Evolutionary conservation across 1,140 invertebrate species (phyloP).

Genomic region (Dreissena polymorpha): DNA sequence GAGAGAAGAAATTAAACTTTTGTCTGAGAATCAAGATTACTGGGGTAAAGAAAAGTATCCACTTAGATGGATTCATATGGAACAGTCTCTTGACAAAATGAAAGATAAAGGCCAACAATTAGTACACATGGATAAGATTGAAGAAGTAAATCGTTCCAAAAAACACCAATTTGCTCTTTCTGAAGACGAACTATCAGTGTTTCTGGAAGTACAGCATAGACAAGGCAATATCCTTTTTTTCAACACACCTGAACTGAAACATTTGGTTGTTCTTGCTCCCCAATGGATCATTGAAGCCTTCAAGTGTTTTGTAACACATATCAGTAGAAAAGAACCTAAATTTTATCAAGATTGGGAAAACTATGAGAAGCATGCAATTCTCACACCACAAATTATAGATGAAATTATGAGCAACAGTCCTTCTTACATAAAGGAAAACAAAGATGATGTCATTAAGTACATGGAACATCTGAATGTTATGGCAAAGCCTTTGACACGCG

Average conservation of each 20-base stretch:
- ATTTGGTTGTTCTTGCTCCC: no score
- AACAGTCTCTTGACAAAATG: conserved; percentile 1
- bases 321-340: no score
- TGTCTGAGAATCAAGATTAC: no score
- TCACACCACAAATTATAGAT: conserved; percentile 14
- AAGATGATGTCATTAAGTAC: conserved; percentile 30
- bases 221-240: no score
- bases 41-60: conserved; percentile 5
- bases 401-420: conserved; percentile 31
- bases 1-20: no score
- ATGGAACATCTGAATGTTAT: conserved; percentile 44
- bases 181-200: conserved; percentile 10
- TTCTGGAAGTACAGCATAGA: no score
- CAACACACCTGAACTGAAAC: no score
- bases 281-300: no score
- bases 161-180: conserved; percentile 4
- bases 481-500: no score
- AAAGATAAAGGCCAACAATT: conserved; percentile 24
- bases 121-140: not conserved
- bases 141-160: no score
- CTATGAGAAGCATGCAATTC: conserved; percentile 22
- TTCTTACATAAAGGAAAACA: conserved; percentile 9
- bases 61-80: conserved; percentile 34
- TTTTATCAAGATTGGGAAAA: no score
- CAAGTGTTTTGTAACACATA: no score